These are phyloP conservation scores for Plebejus melissa DNA, from an alignment of 2,888 invertebrate genomes.

Conservation along the genomic window DNA sequence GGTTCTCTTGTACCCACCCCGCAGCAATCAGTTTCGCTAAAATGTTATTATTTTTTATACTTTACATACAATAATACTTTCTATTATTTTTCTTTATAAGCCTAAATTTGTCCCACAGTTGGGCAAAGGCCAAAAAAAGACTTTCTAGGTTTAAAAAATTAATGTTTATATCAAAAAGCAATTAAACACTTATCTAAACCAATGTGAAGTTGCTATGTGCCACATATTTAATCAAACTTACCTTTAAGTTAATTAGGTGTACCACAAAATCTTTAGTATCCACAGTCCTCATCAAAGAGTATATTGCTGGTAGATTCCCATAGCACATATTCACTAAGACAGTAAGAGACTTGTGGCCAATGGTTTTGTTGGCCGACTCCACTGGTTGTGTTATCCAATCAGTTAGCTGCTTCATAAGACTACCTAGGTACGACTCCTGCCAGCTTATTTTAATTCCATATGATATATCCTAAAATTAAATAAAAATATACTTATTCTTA, in stretches of 20 bases:
- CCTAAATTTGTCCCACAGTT: too few species aligned
- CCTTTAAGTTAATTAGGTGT: conserved; percentile 80
- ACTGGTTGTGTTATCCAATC: conserved; percentile 80
- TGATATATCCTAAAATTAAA: conserved; percentile 81
- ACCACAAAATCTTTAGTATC: conserved; percentile 84
- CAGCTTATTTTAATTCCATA: conserved; percentile 88
- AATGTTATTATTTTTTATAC: too few species aligned
- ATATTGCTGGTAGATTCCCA: conserved; percentile 86
- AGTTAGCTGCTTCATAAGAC: conserved; percentile 82
- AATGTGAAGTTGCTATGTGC: too few species aligned
- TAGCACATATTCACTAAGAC: conserved; percentile 89
- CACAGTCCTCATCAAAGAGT: conserved; percentile 84
- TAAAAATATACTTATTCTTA: too few species aligned
- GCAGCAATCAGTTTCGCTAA: neutral
- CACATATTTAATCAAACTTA: conserved; percentile 42
- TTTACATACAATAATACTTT: too few species aligned
- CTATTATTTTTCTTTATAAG: too few species aligned
- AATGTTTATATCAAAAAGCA: too few species aligned
- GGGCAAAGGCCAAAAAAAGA: too few species aligned
- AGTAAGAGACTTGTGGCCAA: conserved; percentile 79
- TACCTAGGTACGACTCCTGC: conserved; percentile 87
- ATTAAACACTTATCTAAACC: too few species aligned
- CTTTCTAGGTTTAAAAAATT: too few species aligned
- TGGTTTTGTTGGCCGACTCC: conserved; percentile 62
- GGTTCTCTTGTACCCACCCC: neutral